Evolutionary conservation across 2,113 vertebrate species (phyloP).

Genomic region (Thunnus maccoyii): DNA sequence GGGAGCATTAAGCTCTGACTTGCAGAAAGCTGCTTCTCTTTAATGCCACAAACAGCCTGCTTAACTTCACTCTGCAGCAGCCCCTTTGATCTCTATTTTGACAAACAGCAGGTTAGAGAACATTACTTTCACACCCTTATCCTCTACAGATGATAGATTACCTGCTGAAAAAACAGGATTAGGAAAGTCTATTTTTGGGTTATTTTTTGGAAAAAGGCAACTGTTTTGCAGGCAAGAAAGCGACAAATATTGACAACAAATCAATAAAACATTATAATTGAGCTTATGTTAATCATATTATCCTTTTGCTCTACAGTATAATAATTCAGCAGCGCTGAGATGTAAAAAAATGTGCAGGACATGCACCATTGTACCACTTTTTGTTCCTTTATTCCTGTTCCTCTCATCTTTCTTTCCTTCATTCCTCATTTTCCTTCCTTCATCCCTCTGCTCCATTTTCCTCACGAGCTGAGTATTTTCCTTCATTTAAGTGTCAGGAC

Average conservation of each 20-base stretch:
- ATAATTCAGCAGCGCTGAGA: background rate
- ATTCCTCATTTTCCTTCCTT: background rate
- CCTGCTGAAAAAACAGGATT: background rate
- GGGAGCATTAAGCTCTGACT: conserved; percentile 41
- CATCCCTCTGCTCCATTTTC: background rate
- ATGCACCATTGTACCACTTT: too few relatives aligned
- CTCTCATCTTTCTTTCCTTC: background rate
- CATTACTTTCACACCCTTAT: conserved; percentile 16
- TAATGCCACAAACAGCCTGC: conserved; percentile 55
- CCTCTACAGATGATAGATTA: conserved; percentile 17
- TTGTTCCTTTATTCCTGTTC: background rate
- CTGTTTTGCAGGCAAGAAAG: background rate
- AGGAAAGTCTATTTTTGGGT: background rate
- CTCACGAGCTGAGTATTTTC: background rate
- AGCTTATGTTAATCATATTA: background rate
- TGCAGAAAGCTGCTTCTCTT: conserved; percentile 44
- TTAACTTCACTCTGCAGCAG: conserved; percentile 41
- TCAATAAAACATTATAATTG: background rate
- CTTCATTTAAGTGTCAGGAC: conserved; percentile 35
- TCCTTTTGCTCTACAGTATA: background rate
- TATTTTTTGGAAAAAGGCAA: background rate
- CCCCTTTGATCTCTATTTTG: conserved; percentile 49
- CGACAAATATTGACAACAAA: background rate
- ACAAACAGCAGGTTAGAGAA: conserved; percentile 51
- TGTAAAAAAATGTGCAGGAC: too few relatives aligned